Conservation (phyloP, 2,797 vertebrate genomes). For the Clamator glandarius region DNA sequence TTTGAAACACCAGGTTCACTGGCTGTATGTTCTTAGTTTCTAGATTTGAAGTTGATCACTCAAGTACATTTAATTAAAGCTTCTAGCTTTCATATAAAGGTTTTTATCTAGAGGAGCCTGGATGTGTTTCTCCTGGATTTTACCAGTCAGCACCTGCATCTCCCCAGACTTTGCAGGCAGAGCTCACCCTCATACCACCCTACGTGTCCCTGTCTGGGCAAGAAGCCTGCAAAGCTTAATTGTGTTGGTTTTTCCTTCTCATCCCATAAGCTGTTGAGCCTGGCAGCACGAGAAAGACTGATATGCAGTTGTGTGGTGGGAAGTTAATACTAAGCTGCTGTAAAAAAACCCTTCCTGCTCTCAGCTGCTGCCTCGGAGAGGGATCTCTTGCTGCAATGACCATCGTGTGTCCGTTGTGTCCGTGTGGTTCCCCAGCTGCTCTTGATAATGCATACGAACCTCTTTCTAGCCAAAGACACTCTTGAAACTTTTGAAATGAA, state of each 20-base stretch:
- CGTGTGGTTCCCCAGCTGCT: fast-evolving
- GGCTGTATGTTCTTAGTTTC: neutral
- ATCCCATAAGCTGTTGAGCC: neutral
- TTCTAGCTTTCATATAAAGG: neutral
- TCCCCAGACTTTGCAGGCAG: neutral
- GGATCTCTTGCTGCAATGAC: neutral
- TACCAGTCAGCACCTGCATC: neutral
- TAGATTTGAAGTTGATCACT: neutral
- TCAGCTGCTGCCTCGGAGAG: neutral
- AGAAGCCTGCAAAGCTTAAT: neutral
- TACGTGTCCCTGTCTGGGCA: neutral
- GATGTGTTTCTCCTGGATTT: neutral
- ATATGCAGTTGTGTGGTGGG: neutral
- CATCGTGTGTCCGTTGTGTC: fast-evolving
- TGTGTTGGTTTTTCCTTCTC: neutral
- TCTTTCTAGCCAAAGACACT: constrained; percentile 59
- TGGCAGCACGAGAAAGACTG: neutral
- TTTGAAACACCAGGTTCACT: neutral
- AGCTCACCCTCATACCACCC: fast-evolving
- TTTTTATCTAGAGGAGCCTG: neutral
- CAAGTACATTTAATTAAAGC: neutral
- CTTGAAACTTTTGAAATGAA: constrained; percentile 69
- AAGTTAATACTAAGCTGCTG: neutral
- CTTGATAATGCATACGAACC: constrained; percentile 12
- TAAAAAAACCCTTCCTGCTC: neutral